Evolutionary conservation across 1,140 invertebrate species (phyloP), one percentile per base, ranked within the genome.

Genomic region (Acromyrmex echinatior): DNA sequence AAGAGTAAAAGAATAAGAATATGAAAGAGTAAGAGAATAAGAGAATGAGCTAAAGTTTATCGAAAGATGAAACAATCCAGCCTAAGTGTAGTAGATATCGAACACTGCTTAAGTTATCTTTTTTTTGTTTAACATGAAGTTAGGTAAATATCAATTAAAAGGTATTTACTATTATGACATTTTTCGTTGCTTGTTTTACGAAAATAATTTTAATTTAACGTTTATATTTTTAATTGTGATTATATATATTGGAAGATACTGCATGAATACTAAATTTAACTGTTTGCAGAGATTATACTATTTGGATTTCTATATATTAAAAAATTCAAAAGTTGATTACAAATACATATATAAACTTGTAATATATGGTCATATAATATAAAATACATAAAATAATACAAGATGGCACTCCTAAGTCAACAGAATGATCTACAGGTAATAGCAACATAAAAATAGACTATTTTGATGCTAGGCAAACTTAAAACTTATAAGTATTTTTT

Each of bases 41-140:
- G 5, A 35, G 31, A 6, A 5, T 35, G 31, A 35, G 6, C 31
- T 35, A 35, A 35, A 35, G 31, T 35, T 35, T 35, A 35, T 7
- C 31, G 0, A 35, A 35, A 35, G 31, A 35, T 35, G 5, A 5
- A 35, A 31, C 31, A 31, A 35, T 0, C 31, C 31, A 35, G 31
- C 3, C 31, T 35, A 35, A 39, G 39, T 45, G 39, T 45, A 10
- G 39, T 45, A 45, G 9, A 45, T 12, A 45, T 45, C 39, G 1
- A 45, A 45, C 39, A 45, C 9, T 6, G 25, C 10, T 63, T 16
- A 28, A 45, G 12, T 35, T 9, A 65, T 49, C 16, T 45, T 82
- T 60, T 58, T 84, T 74, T 62, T 84, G 25, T 62, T 74, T 63
- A 16, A 35, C 10, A 63, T 82, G 80, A 84, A 84, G 25, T 84